Evolutionary conservation across 1,140 invertebrate species (phyloP), one percentile per base, ranked within the genome.

Genomic region (Drosophila burlai): DNA sequence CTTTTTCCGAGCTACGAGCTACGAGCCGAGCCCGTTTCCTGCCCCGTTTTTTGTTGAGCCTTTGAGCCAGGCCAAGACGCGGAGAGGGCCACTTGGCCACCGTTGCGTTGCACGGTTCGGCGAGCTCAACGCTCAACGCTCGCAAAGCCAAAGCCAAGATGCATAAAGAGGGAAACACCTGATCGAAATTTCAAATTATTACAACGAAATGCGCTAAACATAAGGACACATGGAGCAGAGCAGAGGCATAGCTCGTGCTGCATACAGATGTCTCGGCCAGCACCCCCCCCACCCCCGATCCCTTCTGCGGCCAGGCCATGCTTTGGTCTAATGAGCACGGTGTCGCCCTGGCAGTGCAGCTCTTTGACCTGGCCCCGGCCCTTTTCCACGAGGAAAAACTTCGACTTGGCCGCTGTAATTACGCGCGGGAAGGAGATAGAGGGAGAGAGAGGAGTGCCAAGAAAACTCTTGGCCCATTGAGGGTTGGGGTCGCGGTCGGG

Each of bases 131-230:
- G 69, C 77, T 87, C 66, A 87, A 79, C 85, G 69, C 77, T 60
- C 54, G 55, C 38, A 80, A 68, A 87, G 83, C 54, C 36, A 81
- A 89, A 89, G 83, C 81, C 84, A 81, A 67, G 60, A 74, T 67
- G 67, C 61, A 76, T 57, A 71, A 84, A 87, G 74, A 67, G 66
- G 54, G 54, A 87, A 90, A 89, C 84, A 89, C 84, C 84, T 89
- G 84, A 89, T 89, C 84, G 89, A 89, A 84, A 89, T 89, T 89
- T 89, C 85, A 89, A 89, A 89, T 89, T 90, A 89, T 81, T 89
- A 87, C 84, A 76, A 66, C 81, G 81, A 89, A 87, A 77, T 87
- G 72, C 43, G 54, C 80, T 67, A 81, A 89, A 63, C 84, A 87
- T 69, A 90, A 89, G 85, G 85, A 89, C 84, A 89, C 78, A 81